Conservation (phyloP, 2,797 vertebrate genomes). For the Anabacerthia variegaticeps region DNA sequence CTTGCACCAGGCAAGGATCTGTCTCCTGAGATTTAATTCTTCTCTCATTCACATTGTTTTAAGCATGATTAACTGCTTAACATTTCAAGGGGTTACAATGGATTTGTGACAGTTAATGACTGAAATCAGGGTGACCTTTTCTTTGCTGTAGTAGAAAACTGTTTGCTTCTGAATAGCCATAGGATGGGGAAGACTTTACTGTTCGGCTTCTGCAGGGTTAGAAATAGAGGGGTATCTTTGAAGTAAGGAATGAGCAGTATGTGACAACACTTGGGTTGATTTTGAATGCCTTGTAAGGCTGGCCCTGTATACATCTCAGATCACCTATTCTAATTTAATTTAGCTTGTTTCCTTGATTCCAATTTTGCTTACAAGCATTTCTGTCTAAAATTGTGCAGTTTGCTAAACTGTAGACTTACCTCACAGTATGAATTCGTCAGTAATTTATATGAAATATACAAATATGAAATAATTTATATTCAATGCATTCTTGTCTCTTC, state of each 20-base stretch:
- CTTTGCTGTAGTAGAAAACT: not conserved
- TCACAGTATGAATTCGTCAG: not conserved
- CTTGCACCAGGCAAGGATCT: not conserved
- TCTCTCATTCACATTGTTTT: not conserved
- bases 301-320: not conserved
- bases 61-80: not conserved
- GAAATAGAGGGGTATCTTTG: not conserved
- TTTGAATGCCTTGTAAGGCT: not conserved
- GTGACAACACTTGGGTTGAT: not conserved
- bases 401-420: not conserved
- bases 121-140: constrained; percentile 5
- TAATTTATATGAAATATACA: not conserved
- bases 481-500: not conserved
- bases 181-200: not conserved
- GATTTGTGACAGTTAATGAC: not conserved
- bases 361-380: not conserved
- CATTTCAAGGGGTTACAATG: not conserved
- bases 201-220: not conserved
- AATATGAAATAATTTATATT: not conserved
- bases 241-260: not conserved
- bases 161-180: not conserved
- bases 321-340: not conserved
- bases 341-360: not conserved
- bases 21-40: not conserved
- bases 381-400: not conserved